Conservation (phyloP, 2,113 vertebrate species). For the Microtus oregoni region DNA sequence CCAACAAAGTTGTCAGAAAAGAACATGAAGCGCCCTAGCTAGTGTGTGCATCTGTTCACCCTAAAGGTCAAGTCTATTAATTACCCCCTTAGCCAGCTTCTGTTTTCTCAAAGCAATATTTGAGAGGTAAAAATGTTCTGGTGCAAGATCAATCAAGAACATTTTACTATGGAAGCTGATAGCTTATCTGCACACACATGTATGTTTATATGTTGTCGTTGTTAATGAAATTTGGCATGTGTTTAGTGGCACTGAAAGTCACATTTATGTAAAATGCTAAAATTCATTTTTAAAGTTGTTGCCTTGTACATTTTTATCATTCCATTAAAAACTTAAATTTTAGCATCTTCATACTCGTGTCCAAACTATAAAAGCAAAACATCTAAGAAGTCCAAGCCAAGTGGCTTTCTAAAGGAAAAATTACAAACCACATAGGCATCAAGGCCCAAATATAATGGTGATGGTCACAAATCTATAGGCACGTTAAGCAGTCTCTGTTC, state of each 20-base stretch:
- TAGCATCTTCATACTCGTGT: slow-evolving; percentile 3
- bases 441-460: background rate
- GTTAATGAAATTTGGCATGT: background rate
- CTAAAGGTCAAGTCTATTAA: slow-evolving; percentile 67
- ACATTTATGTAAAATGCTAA: slow-evolving; percentile 23
- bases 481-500: slow-evolving; percentile 4
- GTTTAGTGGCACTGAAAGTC: background rate
- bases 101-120: background rate
- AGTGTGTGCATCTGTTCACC: slow-evolving; percentile 44
- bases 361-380: slow-evolving; percentile 8
- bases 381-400: background rate
- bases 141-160: slow-evolving; percentile 61
- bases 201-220: background rate
- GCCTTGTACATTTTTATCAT: background rate
- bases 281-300: background rate
- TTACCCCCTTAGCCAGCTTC: slow-evolving; percentile 49
- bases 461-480: background rate
- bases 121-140: slow-evolving; percentile 38
- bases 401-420: background rate
- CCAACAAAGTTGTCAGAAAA: slow-evolving; percentile 43
- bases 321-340: slow-evolving; percentile 20
- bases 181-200: background rate
- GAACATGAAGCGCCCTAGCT: slow-evolving; percentile 28
- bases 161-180: background rate
- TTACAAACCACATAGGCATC: background rate